Conservation (phyloP, 2,113 vertebrate species). For the Esox niger region DNA sequence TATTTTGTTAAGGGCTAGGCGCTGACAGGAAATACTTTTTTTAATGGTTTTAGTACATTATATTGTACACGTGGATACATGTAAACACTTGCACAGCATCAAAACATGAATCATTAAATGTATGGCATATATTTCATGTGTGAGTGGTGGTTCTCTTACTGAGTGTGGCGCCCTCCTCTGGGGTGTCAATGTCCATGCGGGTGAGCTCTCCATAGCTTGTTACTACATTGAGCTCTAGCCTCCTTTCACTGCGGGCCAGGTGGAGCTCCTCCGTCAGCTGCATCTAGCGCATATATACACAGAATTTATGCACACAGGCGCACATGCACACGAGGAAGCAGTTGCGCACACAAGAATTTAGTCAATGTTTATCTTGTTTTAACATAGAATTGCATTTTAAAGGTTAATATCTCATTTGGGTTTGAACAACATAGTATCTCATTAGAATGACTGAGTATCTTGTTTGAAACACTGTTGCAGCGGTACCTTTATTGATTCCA, state of each 20-base stretch:
- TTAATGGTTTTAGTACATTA: no score
- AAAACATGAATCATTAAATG: background rate
- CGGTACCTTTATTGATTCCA: no score
- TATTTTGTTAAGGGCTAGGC: background rate
- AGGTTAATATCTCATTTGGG: no score
- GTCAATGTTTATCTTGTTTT: no score
- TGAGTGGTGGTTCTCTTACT: slow-evolving; percentile 56
- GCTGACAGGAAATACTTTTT: background rate
- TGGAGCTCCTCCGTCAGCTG: slow-evolving; percentile 84
- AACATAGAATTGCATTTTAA: no score
- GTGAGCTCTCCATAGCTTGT: slow-evolving; percentile 83
- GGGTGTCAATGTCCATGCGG: slow-evolving; percentile 86
- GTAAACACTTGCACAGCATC: no score
- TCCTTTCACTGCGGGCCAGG: slow-evolving; percentile 78
- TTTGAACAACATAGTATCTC: no score
- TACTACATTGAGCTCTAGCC: slow-evolving; percentile 71
- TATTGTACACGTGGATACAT: no score
- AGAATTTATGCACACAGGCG: background rate
- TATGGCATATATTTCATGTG: background rate
- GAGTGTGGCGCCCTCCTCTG: slow-evolving; percentile 69
- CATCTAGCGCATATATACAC: slow-evolving; percentile 64
- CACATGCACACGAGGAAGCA: no score
- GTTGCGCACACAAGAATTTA: no score
- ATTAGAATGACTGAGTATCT: no score
- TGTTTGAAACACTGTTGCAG: no score